These are phyloP conservation scores for Dryomyza anilis DNA, from an alignment of 2,888 invertebrate species.

Conservation along the genomic window DNA sequence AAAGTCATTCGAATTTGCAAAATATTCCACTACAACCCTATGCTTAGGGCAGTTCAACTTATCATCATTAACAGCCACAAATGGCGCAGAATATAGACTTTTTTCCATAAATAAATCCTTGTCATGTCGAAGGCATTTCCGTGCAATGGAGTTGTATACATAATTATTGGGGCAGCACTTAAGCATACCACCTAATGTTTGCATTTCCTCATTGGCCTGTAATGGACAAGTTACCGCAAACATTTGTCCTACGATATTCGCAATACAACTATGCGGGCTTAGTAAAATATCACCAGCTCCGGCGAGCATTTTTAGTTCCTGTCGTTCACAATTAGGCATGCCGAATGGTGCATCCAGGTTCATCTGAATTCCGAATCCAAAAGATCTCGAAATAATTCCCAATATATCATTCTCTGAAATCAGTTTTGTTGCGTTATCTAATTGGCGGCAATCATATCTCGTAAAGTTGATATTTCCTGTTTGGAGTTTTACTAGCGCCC, in stretches of 20 bases:
- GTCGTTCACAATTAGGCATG: constrained; percentile 30
- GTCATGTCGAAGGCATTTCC: constrained; percentile 39
- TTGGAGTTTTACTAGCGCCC: constrained; percentile 32
- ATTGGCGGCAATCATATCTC: constrained; percentile 28
- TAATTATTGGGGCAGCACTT: constrained; percentile 56
- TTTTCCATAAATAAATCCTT: neutral
- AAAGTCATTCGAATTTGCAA: constrained; percentile 42
- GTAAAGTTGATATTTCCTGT: constrained; percentile 29
- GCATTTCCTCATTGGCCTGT: constrained; percentile 28
- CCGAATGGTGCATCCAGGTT: constrained; percentile 13
- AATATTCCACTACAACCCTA: constrained; percentile 53
- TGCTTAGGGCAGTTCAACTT: constrained; percentile 45
- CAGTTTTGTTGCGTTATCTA: no score
- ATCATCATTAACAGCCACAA: constrained; percentile 37
- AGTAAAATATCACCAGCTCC: constrained; percentile 29
- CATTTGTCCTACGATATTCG: constrained; percentile 39
- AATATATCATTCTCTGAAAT: neutral
- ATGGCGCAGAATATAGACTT: constrained; percentile 42
- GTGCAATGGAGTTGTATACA: constrained; percentile 42
- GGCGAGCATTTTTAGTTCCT: constrained; percentile 19
- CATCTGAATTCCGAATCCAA: constrained; percentile 29
- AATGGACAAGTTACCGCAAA: constrained; percentile 41
- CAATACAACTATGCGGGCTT: constrained; percentile 38
- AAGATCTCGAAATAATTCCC: constrained; percentile 26
- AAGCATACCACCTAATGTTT: constrained; percentile 45